Base-by-base conservation (phyloP, 2,113 vertebrate genomes). In the Sigmodon hispidus region DNA sequence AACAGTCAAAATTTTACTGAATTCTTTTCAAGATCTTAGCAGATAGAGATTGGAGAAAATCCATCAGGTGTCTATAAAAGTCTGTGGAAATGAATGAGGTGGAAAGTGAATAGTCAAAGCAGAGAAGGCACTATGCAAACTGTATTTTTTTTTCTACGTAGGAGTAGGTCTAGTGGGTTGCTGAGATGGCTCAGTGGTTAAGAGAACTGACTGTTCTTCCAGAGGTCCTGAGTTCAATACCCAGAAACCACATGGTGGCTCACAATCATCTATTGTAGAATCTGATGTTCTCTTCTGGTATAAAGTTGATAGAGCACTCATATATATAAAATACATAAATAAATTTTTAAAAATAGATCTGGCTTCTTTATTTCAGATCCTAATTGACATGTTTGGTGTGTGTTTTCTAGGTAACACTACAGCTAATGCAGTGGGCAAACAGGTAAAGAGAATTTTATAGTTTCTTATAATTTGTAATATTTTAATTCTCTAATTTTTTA, bases 331-430 rank as follows among this genome's bases (percentile, higher is more conserved):
- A n/a, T n/a, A n/a, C n/a, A n/a, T n/a, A n/a, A n/a, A n/a, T n/a
- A n/a, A n/a, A n/a, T 7, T 89, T 36, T 89, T 76, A 45, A 81
- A 22, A 52, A 73, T 16, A 43, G 45, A 10, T 77, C 5, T 50
- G 77, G 24, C 31, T 77, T 90, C 65, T 91, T 29, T 6, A 26
- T 29, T 84, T 59, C 34, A 13, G 26, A 85, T 21, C 8, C 40
- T 77, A n/a, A 1, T 57, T 95, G 55, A 52, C 12, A 21, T 63
- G 11, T 94, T 29, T 93, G 40, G 69, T 87, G 93, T 97, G 31
- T 94, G 77, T 97, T 96, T 97, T 93, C 36, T 79, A 98, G 97
- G 94, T 76, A 73, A 94, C 11, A 43, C 92, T 11, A 10, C 43
- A 63, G 93, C 85, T 59, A n/a, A 72, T 1, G 3, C 7, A 11